Base-by-base conservation (phyloP, 92 coral and sea anemone species). In the Pocillopora meandrina region DNA sequence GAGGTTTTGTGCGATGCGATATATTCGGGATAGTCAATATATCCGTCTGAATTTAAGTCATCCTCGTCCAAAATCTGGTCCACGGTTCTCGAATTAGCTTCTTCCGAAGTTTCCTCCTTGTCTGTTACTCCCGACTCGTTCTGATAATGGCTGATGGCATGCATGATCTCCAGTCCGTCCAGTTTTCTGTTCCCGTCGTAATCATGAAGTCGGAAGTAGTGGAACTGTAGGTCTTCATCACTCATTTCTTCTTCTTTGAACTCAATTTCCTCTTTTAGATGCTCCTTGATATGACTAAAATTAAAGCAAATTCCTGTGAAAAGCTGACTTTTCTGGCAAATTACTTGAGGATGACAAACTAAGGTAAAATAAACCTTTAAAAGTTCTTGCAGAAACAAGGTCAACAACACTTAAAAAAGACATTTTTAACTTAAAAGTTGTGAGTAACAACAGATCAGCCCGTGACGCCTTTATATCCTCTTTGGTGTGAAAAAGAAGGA, bases 21-120 rank as follows among this genome's bases (percentile, higher is more conserved):
- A 87, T 94, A 96, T 61, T 96, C 98, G 19, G 98, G 91, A 82
- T 96, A 96, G 72, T 96, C 98, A 58, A 96, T 96, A 34, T 96
- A 96, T 21, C 98, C 98, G 87, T 96, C 98, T 67, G 91, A 90
- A 80, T 96, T 92, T n/a, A 82, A 77, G 61, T 96, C 98, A 73
- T 96, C 98, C 74, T 94, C 92, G 18, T 74, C 83, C 15, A 94
- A 86, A 42, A 96, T 94, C 75, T 92, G 93, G n/a, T 96, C 96
- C 72, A 94, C 98, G 9, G 91, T 72, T 56, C 91, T 82, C 0
- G 91, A 67, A 16, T 82, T 73, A n/a, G 77, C 84, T 52, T 88
- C 86, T 18, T 76, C 85, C 9, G 85, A 71, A 12, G 67, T 71
- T 4, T 62, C 58, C 0, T 58, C 49, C 0, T 66, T 55, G 59